These are phyloP conservation scores for Osmerus eperlanus DNA, from an alignment of 2,113 vertebrate species.

Conservation along the genomic window DNA sequence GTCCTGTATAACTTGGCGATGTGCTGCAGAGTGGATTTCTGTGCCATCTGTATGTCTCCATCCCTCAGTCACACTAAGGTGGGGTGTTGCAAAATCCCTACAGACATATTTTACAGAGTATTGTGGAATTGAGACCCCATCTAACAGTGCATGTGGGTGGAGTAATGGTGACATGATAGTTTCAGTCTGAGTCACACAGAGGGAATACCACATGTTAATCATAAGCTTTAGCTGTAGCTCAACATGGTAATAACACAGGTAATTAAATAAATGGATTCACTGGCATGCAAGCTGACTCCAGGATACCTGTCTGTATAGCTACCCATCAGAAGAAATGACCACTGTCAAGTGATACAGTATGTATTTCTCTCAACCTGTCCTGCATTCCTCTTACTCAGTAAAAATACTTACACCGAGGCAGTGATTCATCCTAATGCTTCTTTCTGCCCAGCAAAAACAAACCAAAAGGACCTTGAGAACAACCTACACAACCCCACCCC, in stretches of 20 bases:
- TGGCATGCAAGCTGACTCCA: too few relatives aligned
- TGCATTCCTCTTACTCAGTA: constrained; percentile 38
- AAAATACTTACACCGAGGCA: constrained; percentile 45
- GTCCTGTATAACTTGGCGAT: constrained; percentile 17
- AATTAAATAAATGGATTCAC: too few relatives aligned
- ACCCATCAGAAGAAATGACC: background rate
- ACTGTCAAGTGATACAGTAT: constrained; percentile 37
- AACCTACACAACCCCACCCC: constrained; percentile 52
- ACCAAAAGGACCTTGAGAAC: constrained; percentile 59
- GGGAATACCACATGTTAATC: background rate
- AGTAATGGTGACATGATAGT: background rate
- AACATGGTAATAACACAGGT: too few relatives aligned
- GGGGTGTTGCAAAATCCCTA: constrained; percentile 40
- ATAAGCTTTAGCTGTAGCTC: too few relatives aligned
- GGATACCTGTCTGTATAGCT: background rate
- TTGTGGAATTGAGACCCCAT: constrained; percentile 31
- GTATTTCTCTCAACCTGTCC: constrained; percentile 12
- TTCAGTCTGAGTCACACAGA: background rate
- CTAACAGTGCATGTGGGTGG: constrained; percentile 20
- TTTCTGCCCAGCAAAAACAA: constrained; percentile 54
- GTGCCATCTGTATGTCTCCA: constrained; percentile 20
- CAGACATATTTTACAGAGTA: constrained; percentile 38
- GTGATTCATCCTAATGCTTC: constrained; percentile 55
- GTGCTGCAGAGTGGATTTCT: constrained; percentile 21
- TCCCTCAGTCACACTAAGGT: constrained; percentile 30